These are phyloP conservation scores for Dendrocincla tyrannina DNA, from an alignment of 2,797 vertebrate genomes.

Conservation along the genomic window DNA sequence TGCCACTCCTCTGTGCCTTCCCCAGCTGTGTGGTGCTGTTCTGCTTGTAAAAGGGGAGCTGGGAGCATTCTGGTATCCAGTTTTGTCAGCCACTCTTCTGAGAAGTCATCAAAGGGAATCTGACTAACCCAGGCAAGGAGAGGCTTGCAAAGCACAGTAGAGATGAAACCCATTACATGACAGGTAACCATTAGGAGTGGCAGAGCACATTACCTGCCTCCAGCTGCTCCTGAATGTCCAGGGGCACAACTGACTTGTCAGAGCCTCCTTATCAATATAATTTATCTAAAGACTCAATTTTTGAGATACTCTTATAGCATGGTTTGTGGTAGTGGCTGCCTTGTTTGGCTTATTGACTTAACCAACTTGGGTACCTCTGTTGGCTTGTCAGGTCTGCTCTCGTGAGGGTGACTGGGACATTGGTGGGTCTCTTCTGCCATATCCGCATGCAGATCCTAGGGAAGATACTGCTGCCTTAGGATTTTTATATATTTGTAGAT, in stretches of 20 bases:
- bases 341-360: neutral
- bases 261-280: neutral
- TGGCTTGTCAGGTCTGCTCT: neutral
- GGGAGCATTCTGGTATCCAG: neutral
- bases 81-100: neutral
- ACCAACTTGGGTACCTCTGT: rapidly evolving
- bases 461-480: neutral
- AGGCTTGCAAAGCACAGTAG: neutral
- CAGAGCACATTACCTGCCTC: neutral
- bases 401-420: neutral
- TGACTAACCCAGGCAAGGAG: neutral
- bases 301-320: neutral
- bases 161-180: neutral
- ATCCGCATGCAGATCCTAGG: neutral
- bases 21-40: conserved; percentile 6
- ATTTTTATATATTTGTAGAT: too few relatives aligned
- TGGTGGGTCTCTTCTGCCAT: neutral
- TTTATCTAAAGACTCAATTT: neutral
- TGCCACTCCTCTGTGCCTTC: conserved; percentile 3
- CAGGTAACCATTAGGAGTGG: neutral
- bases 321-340: neutral
- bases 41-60: neutral
- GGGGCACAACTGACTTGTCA: neutral
- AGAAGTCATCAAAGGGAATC: neutral
- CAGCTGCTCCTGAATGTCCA: neutral